Percentiles rank a stretch among this genome's conserved stretches.
phyloP scores from a whole-genome alignment of 2,113 vertebrate genomes.

The Pica pica region DNA sequence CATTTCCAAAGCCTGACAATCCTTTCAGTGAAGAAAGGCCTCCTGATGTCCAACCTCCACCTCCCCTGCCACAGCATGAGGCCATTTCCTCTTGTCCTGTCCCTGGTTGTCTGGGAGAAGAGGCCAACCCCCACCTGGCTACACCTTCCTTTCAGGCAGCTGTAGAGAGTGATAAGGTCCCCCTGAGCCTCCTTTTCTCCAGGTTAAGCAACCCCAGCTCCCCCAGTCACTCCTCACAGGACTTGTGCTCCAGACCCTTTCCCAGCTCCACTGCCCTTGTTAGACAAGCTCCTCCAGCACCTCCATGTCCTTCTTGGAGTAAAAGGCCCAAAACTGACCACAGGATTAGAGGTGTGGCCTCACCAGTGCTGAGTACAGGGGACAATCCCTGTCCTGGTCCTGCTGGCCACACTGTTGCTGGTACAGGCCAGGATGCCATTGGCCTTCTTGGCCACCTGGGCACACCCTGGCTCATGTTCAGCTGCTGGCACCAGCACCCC shows the following conservation, averaged over 20 bases:
- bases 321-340: neutral
- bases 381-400: neutral
- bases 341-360: accelerated
- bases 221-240: neutral
- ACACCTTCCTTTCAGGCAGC: neutral
- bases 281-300: neutral
- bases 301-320: neutral
- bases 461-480: neutral
- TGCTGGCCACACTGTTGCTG: neutral
- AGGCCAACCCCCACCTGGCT: neutral
- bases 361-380: accelerated
- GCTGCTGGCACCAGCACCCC: neutral
- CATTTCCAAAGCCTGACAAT: neutral
- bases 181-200: neutral
- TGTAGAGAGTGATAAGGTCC: too few species aligned
- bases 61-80: neutral
- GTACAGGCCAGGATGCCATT: neutral
- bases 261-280: neutral
- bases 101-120: neutral
- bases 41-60: neutral
- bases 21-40: neutral
- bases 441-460: neutral
- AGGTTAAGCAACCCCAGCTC: neutral
- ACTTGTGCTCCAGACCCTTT: neutral
- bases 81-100: neutral